phyloP scores from a whole-genome alignment of 2,797 vertebrate genomes.

The Phaenicophaeus curvirostris region DNA sequence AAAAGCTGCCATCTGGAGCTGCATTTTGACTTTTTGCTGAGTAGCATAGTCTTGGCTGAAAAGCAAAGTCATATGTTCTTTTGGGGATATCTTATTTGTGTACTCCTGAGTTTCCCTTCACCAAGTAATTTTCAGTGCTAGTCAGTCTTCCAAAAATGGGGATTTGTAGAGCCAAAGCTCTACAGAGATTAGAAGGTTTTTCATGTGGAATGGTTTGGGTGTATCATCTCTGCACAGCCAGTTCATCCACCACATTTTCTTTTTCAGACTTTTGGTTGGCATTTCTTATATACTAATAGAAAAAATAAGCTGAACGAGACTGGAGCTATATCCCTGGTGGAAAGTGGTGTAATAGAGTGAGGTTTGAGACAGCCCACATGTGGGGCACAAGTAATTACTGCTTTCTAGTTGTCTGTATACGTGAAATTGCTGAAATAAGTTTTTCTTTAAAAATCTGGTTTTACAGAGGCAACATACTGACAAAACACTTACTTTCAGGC shows the following conservation, averaged over 20 bases:
- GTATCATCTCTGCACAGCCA: not conserved
- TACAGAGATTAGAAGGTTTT: not conserved
- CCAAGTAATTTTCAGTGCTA: slow-evolving; percentile 2
- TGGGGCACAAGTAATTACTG: not conserved
- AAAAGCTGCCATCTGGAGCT: slow-evolving; percentile 46
- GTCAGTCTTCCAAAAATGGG: not conserved
- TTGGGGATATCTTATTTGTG: slow-evolving; percentile 27
- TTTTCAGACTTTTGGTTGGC: not conserved
- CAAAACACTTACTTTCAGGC: not conserved
- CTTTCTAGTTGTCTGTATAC: not conserved
- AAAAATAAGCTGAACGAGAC: not conserved
- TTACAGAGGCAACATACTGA: not conserved
- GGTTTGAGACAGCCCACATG: not conserved
- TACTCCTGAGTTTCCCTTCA: slow-evolving; percentile 1
- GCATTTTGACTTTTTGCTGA: slow-evolving; percentile 13
- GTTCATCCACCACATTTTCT: slow-evolving; percentile 2
- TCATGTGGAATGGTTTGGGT: not conserved
- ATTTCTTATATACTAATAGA: not conserved
- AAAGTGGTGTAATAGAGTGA: not conserved
- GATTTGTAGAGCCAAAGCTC: slow-evolving; percentile 38
- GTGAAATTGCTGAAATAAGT: not conserved
- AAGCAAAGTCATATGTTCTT: slow-evolving; percentile 11
- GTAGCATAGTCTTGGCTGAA: not conserved
- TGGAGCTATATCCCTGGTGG: not conserved
- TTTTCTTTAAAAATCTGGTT: not conserved